Conservation (phyloP, 2,888 invertebrate genomes). For the Rhyacophila evoluta region DNA sequence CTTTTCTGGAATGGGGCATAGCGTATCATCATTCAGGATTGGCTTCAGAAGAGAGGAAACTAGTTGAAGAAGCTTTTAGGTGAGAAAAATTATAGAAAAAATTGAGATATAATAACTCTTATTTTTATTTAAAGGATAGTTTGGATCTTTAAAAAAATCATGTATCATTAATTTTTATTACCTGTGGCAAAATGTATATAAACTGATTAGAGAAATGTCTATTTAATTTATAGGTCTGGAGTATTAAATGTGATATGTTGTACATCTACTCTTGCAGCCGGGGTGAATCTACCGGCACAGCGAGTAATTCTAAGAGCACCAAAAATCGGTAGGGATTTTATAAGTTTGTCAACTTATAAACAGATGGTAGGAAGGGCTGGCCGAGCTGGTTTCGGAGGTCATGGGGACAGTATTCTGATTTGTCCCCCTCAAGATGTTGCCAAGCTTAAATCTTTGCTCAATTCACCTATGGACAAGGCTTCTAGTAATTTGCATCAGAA, state of each 20-base stretch:
- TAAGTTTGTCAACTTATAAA: slow-evolving; percentile 85
- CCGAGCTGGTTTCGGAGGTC: slow-evolving; percentile 84
- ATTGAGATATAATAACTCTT: background rate
- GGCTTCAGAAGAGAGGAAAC: slow-evolving; percentile 85
- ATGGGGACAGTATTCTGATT: slow-evolving; percentile 90
- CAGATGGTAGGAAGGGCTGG: slow-evolving; percentile 98
- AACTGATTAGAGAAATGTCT: no score
- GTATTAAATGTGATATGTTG: slow-evolving; percentile 91
- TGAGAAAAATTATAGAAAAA: slow-evolving; percentile 55
- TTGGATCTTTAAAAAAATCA: background rate
- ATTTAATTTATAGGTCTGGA: slow-evolving; percentile 70
- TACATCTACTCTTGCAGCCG: slow-evolving; percentile 97
- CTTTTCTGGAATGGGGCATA: slow-evolving; percentile 78
- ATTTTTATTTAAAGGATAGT: background rate
- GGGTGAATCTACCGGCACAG: slow-evolving; percentile 95
- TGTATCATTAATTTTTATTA: background rate
- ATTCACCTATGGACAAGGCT: slow-evolving; percentile 77
- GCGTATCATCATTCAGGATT: slow-evolving; percentile 96
- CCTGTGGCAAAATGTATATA: background rate
- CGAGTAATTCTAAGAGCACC: slow-evolving; percentile 91
- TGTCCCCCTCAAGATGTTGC: slow-evolving; percentile 73
- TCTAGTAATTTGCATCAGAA: slow-evolving; percentile 71
- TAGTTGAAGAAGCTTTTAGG: slow-evolving; percentile 86
- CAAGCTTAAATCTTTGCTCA: slow-evolving; percentile 71
- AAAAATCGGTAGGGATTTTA: slow-evolving; percentile 79